phyloP scores from a whole-genome alignment of 2,888 invertebrate genomes.

The Sepiola atlantica region DNA sequence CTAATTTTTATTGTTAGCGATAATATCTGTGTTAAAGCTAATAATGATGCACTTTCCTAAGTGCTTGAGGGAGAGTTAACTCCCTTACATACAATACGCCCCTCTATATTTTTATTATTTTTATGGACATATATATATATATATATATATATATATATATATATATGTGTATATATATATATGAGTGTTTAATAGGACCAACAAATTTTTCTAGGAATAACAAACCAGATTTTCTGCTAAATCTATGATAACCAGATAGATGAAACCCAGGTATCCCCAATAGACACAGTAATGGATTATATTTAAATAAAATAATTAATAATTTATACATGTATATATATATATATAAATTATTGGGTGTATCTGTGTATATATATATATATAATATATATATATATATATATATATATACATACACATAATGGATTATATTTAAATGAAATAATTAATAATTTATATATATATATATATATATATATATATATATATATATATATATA shows the following conservation, averaged over 20 bases:
- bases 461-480: conserved; percentile 32
- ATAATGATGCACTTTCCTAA: too few relatives aligned
- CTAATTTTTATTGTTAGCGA: too few relatives aligned
- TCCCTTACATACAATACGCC: too few relatives aligned
- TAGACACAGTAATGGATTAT: too few relatives aligned
- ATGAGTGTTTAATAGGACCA: not conserved
- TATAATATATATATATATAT: conserved; percentile 32
- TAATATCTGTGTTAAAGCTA: not conserved
- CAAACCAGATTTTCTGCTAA: not conserved
- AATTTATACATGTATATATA: too few relatives aligned
- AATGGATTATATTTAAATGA: too few relatives aligned
- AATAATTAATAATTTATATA: not conserved
- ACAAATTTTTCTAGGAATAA: not conserved
- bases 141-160: not conserved
- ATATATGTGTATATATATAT: not conserved
- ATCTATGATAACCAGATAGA: not conserved
- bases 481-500: conserved; percentile 32
- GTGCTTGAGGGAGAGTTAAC: too few relatives aligned
- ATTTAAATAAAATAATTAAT: not conserved
- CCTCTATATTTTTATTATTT: too few relatives aligned
- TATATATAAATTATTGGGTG: not conserved
- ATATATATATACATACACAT: not conserved
- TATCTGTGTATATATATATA: not conserved
- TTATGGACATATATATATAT: not conserved
- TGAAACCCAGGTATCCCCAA: not conserved